Percentiles rank a stretch among this genome's conserved stretches.
phyloP scores from a whole-genome alignment of 2,797 vertebrate species.

The Gambelia wislizenii region DNA sequence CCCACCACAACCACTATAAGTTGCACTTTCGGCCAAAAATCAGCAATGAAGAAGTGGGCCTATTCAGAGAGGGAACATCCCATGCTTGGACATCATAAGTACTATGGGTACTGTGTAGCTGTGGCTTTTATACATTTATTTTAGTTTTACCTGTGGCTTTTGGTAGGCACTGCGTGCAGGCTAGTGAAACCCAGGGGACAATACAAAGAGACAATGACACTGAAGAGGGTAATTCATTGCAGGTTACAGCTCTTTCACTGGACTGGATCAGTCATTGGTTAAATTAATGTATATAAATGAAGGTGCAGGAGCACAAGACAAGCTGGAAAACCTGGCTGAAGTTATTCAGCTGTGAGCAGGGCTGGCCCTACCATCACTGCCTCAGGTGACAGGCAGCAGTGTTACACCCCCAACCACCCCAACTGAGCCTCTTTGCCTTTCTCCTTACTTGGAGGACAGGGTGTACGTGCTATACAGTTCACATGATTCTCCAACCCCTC shows the following conservation, averaged over 20 bases:
- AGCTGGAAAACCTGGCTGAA: neutral
- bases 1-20: too few species aligned
- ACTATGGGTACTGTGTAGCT: neutral
- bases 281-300: neutral
- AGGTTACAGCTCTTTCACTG: neutral
- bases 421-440: too few species aligned
- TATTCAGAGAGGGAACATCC: neutral
- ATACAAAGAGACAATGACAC: neutral
- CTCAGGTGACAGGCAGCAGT: too few species aligned
- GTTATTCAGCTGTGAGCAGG: neutral
- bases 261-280: neutral
- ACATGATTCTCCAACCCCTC: too few species aligned
- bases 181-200: neutral
- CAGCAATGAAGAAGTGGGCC: too few species aligned
- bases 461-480: too few species aligned
- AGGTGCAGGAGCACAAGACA: neutral
- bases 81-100: neutral
- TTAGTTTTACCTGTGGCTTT: too few species aligned
- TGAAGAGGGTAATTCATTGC: neutral
- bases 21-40: too few species aligned
- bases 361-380: too few species aligned
- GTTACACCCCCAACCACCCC: too few species aligned
- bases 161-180: too few species aligned
- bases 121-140: neutral
- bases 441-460: too few species aligned